Evolutionary conservation across 2,888 invertebrate genomes (phyloP), one percentile per base, ranked within the genome.

Genomic region (Euzophera pinguis): DNA sequence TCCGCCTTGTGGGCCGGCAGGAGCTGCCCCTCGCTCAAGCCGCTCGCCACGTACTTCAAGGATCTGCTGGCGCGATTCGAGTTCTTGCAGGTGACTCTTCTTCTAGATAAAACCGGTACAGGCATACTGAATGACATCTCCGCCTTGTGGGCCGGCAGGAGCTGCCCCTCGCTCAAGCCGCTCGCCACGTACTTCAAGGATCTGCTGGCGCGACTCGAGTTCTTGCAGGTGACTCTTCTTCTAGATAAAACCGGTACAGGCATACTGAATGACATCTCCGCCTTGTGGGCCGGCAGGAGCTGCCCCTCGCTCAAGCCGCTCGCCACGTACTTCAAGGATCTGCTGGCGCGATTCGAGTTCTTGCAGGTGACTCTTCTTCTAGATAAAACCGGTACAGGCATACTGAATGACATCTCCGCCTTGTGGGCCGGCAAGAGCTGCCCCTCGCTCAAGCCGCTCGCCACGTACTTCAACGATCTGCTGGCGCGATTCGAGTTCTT

Each of bases 221-320:
- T 98, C 80, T 83, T 98, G 50, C 95, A 96, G 93, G 97, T 96
- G 2, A 22, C 22, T 3, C 22, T 22, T 22, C 22, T 22, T 22
- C 3, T 22, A 22, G 2, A 22, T 22, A 3, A 22, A 3, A 3
- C 5, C 5, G 98, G 98, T 63, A 84, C 96, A 43, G 96, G 98
- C 62, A 95, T 97, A 0, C 94, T 98, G 93, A 97, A 96, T 1
- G 91, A 94, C 47, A 94, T 95, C 64, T 98, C 98, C 0, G 90
- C 90, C 29, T 90, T 95, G 78, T 98, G 98, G 98, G 93, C 94
- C 56, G 92, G 92, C 64, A 93, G 94, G 70, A 98, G 98, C 7
- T 98, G 98, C 81, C 98, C 98, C 0, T 97, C 97, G 3, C 88
- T 98, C 27, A 98, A 98, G 77, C 96, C 97, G 0, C 91, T 98